These are phyloP conservation scores for Leucopsar rothschildi DNA, from an alignment of 2,113 vertebrate genomes.

Conservation along the genomic window DNA sequence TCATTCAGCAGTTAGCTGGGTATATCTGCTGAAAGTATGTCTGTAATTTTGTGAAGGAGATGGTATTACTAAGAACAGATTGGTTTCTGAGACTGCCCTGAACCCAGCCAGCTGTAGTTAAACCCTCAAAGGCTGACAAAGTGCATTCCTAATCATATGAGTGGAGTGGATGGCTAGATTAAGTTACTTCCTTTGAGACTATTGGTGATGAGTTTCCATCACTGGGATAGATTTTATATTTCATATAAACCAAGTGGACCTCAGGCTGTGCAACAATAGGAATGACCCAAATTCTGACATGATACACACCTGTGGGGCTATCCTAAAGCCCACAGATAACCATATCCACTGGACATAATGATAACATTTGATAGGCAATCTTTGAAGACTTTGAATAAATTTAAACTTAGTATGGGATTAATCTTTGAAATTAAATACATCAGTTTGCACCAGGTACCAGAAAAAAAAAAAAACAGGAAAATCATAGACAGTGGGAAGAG, in stretches of 20 bases:
- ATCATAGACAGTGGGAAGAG: background rate
- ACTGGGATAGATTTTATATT: background rate
- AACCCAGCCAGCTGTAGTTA: constrained; percentile 55
- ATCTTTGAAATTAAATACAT: background rate
- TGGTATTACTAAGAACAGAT: constrained; percentile 59
- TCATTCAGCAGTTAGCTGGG: background rate
- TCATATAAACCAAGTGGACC: background rate
- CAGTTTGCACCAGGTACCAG: background rate
- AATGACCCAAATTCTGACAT: background rate
- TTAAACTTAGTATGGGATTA: background rate
- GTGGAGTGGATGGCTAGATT: constrained; percentile 29
- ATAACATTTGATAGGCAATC: background rate
- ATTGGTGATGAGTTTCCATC: background rate
- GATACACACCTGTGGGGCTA: background rate
- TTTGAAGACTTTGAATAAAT: background rate
- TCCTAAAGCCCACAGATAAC: background rate
- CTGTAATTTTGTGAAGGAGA: constrained; percentile 48
- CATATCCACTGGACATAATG: background rate
- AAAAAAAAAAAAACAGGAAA: background rate
- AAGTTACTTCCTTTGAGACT: constrained; percentile 34
- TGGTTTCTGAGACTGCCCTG: constrained; percentile 39
- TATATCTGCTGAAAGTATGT: constrained; percentile 38
- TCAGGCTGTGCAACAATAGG: background rate
- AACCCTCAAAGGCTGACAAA: constrained; percentile 45
- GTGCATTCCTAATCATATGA: constrained; percentile 50